Evolutionary conservation across 2,113 vertebrate species (phyloP), one percentile per base, ranked within the genome.

Genomic region (Cyprinodon tularosa): DNA sequence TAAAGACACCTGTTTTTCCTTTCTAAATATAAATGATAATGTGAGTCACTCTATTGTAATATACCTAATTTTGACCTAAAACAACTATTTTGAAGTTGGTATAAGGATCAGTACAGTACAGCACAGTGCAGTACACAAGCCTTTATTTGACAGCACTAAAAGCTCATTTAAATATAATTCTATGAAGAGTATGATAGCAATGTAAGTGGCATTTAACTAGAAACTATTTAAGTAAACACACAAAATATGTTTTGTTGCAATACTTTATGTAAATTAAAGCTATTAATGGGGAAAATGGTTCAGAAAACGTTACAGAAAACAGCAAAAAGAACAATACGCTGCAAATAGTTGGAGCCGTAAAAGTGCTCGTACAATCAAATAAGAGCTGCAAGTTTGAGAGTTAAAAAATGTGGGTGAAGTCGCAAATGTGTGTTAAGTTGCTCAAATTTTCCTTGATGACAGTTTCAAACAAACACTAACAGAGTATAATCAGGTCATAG

Each of bases 381-480:
- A 74, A 17, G 36, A 62, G 48, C 60, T 3, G 29, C 57, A 14
- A 29, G 29, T 29, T 29, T 29, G 2, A 29, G 29, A 29, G 29
- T 29, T 29, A 29, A 29, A 29, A 29, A 29, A 29, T 29, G 29
- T 29, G 29, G 62, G 17, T 9, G 44, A 72, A 20, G 38, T 60
- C 74, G 42, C 53, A 39, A 68, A 57, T 65, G 71, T 59, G 37
- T 47, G 40, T 82, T 53, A 0, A 78, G 44, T 63, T 7, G 70
- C 44, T 69, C 20, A 36, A 37, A 74, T 66, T 71, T 72, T 29
- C 63, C 72, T 48, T 8, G 44, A 20, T 71, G 81, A 62, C 74
- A 70, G 72, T 87, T 87, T 71, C 40, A 13, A 47, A 22, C 40
- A 76, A n/a, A 69, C 29, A 3, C 53, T 20, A 69, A 81, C 20